Base-by-base conservation (phyloP, 2,797 vertebrate genomes). In the Acrossocheilus wenchowensis region DNA sequence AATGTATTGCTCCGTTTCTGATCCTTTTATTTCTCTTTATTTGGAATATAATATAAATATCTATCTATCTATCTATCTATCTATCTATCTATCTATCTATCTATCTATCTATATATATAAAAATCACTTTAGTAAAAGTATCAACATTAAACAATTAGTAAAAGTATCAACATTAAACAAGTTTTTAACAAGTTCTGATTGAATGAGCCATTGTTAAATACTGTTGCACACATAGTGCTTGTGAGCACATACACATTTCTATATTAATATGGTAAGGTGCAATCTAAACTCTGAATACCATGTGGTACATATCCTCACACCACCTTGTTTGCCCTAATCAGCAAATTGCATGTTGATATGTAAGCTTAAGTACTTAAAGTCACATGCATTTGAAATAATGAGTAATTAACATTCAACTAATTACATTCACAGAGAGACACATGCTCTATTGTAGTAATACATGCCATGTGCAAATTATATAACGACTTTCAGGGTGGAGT, bases 301-400 rank as follows among this genome's bases (percentile, higher is more conserved):
- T 12, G 48, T 69, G 17, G 26, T 50, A 12, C 12, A 36, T 34
- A 64, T 45, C 19, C 45, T 68, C 26, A 48, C 41, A 66, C 34
- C 8, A 11, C 26, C 1, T 26, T 23, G 60, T 66, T 34, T 62
- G 26, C 12, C 1, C 11, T 41, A 84, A 78, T 82, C 5, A 41
- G 60, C 26, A 54, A 34, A 74, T 43, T 74, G n/a, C 68, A 54
- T 73, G 69, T 60, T 83, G 52, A 83, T 62, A 74, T 74, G n/a
- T 48, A 45, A 45, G 71, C 71, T 30, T 81, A 62, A 68, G 73
- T 68, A 41, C 60, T 77, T 68, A 19, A 64, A 64, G 50, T 52
- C 57, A 52, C 36, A 23, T 84, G 45, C 43, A 77, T 77, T 36
- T 84, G 54, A 52, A 77, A 77, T 68, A 78, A 84, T 77, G 57